phyloP scores from a whole-genome alignment of 2,888 invertebrate genomes.

The Strigamia crassipes region DNA sequence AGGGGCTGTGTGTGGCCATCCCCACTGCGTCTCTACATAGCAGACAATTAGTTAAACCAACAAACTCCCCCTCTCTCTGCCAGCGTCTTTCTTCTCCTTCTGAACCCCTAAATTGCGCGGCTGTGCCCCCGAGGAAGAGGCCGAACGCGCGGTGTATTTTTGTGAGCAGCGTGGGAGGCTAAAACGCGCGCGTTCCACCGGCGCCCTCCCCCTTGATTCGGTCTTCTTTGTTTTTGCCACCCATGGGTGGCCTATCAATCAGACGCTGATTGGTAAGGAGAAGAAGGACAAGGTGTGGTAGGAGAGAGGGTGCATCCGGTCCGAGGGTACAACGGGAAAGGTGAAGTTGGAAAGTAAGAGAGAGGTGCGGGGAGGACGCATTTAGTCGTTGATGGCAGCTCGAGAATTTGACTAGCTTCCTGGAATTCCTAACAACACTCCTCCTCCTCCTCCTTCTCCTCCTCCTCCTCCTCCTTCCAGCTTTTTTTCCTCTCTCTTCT shows the following conservation, averaged over 20 bases:
- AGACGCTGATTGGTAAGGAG: not conserved
- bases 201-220: slow-evolving; percentile 7
- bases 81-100: not conserved
- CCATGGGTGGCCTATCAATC: slow-evolving; percentile 30
- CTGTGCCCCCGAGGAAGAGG: slow-evolving; percentile 25
- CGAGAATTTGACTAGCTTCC: slow-evolving; percentile 10
- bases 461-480: not conserved
- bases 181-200: not conserved
- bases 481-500: not conserved
- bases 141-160: slow-evolving; percentile 13
- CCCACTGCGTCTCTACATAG: slow-evolving; percentile 20
- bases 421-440: not conserved
- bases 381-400: not conserved
- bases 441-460: not conserved
- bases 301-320: not conserved
- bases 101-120: not conserved
- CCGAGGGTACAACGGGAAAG: not conserved
- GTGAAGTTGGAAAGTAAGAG: no score
- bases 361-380: not conserved
- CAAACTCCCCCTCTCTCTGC: not conserved
- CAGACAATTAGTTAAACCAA: slow-evolving; percentile 24
- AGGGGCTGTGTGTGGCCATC: slow-evolving; percentile 7
- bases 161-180: slow-evolving; percentile 21
- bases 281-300: not conserved
- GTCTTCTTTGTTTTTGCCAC: slow-evolving; percentile 12